These are phyloP conservation scores for Calyptomena viridis DNA, from an alignment of 2,113 vertebrate species.

Conservation along the genomic window DNA sequence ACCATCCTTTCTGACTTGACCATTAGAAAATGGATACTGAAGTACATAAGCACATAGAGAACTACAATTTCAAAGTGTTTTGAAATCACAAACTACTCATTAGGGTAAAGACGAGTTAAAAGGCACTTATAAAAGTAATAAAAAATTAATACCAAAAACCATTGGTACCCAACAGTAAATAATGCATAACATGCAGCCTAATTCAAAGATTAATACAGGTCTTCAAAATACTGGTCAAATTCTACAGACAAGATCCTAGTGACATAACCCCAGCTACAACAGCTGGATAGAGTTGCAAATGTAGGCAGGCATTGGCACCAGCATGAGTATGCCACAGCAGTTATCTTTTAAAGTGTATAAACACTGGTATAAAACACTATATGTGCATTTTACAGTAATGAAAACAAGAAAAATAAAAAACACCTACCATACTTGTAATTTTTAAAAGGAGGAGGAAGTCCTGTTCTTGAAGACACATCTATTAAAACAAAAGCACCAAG, in stretches of 20 bases:
- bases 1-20: constrained; percentile 38
- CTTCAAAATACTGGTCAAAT: neutral
- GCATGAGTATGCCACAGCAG: neutral
- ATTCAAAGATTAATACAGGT: constrained; percentile 5
- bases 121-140: constrained; percentile 44
- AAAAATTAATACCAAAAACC: constrained; percentile 60
- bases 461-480: constrained; percentile 81
- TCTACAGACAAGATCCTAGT: neutral
- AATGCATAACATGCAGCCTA: constrained; percentile 9
- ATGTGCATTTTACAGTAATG: neutral
- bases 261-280: neutral
- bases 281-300: neutral
- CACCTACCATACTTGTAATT: constrained; percentile 89
- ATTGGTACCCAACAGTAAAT: constrained; percentile 33
- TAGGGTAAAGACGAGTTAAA: constrained; percentile 54
- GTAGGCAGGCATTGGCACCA: neutral
- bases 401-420: neutral
- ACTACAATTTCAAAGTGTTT: constrained; percentile 33
- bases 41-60: constrained; percentile 30
- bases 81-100: constrained; percentile 38
- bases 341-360: neutral
- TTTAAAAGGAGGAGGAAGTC: constrained; percentile 86
- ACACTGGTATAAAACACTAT: neutral
- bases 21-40: constrained; percentile 61
- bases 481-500: constrained; percentile 20